Conservation (phyloP, 2,113 vertebrate genomes). For the Nesoenas mayeri region DNA sequence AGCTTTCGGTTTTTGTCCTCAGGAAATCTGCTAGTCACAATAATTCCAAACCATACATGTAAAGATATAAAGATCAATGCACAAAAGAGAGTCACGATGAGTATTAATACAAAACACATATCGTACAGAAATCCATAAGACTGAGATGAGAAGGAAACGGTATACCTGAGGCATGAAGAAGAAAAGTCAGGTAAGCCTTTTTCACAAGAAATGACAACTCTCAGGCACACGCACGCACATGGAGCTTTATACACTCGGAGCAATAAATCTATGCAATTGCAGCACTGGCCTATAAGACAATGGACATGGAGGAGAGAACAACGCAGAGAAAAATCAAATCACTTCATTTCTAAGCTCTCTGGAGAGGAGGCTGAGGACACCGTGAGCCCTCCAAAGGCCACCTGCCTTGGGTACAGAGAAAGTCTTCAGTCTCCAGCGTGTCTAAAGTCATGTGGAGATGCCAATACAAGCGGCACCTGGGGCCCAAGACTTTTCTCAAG, state of each 20-base stretch:
- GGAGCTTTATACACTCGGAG: background rate
- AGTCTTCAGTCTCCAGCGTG: background rate
- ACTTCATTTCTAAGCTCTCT: background rate
- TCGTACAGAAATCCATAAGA: conserved; percentile 50
- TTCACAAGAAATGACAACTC: background rate
- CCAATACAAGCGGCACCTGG: background rate
- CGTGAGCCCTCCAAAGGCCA: background rate
- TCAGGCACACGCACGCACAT: background rate
- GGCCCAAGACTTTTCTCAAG: background rate
- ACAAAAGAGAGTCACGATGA: conserved; percentile 44
- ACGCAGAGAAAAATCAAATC: background rate
- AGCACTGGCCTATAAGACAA: background rate
- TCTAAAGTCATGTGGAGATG: background rate
- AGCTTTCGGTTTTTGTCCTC: conserved; percentile 25
- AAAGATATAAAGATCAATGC: conserved; percentile 46
- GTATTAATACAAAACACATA: conserved; percentile 44
- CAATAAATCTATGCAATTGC: background rate
- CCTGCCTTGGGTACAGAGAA: background rate
- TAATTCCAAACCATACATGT: background rate
- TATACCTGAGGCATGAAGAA: conserved; percentile 41
- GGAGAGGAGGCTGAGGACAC: background rate
- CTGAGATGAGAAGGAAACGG: conserved; percentile 30
- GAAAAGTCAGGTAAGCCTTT: background rate
- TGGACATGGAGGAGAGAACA: background rate
- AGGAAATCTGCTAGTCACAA: conserved; percentile 33